A percentile compares a stretch with the other conserved stretches of the same genome.
phyloP scores from a whole-genome alignment of 2,888 invertebrate genomes.

The Rhagonycha fulva region DNA sequence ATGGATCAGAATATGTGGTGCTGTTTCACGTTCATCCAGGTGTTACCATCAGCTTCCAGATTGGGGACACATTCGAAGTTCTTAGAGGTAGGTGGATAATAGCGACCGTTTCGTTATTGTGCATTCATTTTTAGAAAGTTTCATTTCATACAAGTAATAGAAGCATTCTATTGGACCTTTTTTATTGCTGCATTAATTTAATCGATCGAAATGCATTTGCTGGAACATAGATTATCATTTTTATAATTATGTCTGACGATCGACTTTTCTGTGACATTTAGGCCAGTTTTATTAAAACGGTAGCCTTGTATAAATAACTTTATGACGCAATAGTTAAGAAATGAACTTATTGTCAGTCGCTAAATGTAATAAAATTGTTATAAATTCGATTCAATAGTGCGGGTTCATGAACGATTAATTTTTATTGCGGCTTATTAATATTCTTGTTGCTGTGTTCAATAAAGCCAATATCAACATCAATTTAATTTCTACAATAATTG shows the following conservation, averaged over 20 bases:
- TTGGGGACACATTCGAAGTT: slow-evolving; percentile 75
- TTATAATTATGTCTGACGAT: background rate
- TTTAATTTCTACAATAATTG: background rate
- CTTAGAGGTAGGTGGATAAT: slow-evolving; percentile 67
- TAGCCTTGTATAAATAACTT: slow-evolving; percentile 14
- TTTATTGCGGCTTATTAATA: slow-evolving; percentile 21
- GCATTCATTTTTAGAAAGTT: background rate
- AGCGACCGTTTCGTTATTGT: background rate
- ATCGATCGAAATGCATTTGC: background rate
- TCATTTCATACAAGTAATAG: background rate
- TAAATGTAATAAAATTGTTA: slow-evolving; percentile 16
- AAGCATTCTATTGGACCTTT: background rate
- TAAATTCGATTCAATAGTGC: slow-evolving; percentile 18
- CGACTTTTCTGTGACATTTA: slow-evolving; percentile 16
- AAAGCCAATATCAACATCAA: background rate
- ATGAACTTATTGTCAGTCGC: slow-evolving; percentile 12
- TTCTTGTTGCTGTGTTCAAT: slow-evolving; percentile 13
- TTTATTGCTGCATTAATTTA: background rate
- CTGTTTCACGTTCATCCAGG: slow-evolving; percentile 77
- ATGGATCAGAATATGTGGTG: slow-evolving; percentile 64
- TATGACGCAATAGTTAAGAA: slow-evolving; percentile 15
- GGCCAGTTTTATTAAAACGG: slow-evolving; percentile 10
- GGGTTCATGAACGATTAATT: slow-evolving; percentile 22
- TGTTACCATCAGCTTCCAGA: slow-evolving; percentile 75
- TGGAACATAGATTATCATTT: background rate